phyloP scores from a whole-genome alignment of 2,888 invertebrate species.

The Philhelius pedissequus region DNA sequence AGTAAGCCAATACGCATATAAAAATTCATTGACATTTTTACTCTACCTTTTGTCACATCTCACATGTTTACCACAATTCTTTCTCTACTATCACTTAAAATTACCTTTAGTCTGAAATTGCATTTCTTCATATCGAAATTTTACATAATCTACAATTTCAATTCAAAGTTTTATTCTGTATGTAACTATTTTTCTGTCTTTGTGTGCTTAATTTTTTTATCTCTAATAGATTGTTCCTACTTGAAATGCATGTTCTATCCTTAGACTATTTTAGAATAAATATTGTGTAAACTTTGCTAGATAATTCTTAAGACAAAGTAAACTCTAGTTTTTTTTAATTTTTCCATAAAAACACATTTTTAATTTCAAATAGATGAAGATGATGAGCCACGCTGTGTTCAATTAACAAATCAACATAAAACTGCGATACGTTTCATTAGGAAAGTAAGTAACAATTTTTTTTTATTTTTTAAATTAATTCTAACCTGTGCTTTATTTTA shows the following conservation, averaged over 20 bases:
- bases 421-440: conserved; percentile 94
- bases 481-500: conserved; percentile 17
- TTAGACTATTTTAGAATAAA: not conserved
- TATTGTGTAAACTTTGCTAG: not conserved
- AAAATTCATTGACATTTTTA: too few relatives aligned
- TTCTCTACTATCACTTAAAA: too few relatives aligned
- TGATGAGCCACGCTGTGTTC: conserved; percentile 88
- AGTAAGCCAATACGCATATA: too few relatives aligned
- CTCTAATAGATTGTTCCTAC: not conserved
- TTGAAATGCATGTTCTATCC: not conserved
- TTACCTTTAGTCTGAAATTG: too few relatives aligned
- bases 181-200: not conserved
- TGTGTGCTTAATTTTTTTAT: not conserved
- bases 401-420: conserved; percentile 92
- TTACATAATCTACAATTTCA: too few relatives aligned
- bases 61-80: too few relatives aligned
- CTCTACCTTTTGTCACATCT: too few relatives aligned
- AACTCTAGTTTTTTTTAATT: not conserved
- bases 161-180: not conserved
- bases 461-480: not conserved
- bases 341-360: conserved; percentile 37
- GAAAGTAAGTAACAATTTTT: conserved; percentile 84
- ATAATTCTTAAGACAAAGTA: not conserved
- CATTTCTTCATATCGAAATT: too few relatives aligned
- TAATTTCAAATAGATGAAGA: conserved; percentile 83